phyloP scores from a whole-genome alignment of 2,113 vertebrate species.

The Willisornis vidua region DNA sequence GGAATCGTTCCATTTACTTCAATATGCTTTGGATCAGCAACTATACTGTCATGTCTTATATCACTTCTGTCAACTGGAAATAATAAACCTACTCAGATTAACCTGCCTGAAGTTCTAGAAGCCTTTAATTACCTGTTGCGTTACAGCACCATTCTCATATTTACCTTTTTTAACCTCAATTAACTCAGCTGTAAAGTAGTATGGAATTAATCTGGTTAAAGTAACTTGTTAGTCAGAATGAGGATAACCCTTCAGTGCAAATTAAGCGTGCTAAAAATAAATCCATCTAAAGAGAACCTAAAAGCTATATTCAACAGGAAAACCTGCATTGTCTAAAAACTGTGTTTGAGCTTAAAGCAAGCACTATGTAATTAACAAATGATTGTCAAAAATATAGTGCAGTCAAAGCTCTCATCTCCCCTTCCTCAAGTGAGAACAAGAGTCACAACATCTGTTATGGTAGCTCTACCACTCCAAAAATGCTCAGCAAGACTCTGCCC shows the following conservation, averaged over 20 bases:
- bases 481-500: not conserved
- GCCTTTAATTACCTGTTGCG: not conserved
- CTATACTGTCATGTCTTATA: not conserved
- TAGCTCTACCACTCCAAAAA: not conserved
- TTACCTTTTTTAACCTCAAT: not conserved
- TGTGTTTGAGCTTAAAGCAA: not conserved
- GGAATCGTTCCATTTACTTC: not conserved
- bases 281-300: not conserved
- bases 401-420: not conserved
- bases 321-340: not conserved
- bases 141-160: not conserved
- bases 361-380: not conserved
- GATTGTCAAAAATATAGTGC: not conserved
- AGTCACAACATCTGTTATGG: not conserved
- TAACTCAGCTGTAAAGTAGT: not conserved
- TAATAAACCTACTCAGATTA: not conserved
- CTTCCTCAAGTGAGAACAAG: not conserved
- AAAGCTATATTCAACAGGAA: not conserved
- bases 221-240: not conserved
- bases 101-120: not conserved
- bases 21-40: not conserved
- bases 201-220: not conserved
- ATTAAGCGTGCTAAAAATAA: not conserved
- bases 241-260: not conserved
- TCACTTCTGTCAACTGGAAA: not conserved